A percentile compares a stretch with the other conserved stretches of the same genome.
Evolutionary conservation across 2,888 invertebrate genomes (phyloP).

Genomic region (Arrhopalites spinosus): DNA sequence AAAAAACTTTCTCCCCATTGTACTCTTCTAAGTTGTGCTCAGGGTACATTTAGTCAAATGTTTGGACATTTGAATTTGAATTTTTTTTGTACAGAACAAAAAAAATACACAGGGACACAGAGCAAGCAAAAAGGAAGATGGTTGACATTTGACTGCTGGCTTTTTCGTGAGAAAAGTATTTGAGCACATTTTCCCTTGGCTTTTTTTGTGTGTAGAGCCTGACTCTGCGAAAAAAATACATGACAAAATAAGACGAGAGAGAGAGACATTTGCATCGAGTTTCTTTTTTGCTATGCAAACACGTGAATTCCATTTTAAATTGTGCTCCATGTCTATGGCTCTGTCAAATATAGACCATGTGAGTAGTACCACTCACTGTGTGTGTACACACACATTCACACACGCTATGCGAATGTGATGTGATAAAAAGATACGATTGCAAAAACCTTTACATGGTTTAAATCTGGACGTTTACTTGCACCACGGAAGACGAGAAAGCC

Average conservation of each 20-base stretch:
- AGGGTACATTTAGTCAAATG: background rate
- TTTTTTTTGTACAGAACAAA: background rate
- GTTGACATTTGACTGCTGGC: background rate
- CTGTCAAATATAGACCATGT: background rate
- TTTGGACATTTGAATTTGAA: too few species aligned
- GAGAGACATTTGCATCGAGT: too few species aligned
- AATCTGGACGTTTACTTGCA: background rate
- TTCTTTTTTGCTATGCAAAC: background rate
- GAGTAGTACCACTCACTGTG: background rate
- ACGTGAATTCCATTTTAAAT: background rate
- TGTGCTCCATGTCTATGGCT: background rate
- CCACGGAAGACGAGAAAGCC: too few species aligned
- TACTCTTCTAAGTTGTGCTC: background rate
- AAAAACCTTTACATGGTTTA: background rate
- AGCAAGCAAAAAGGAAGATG: background rate
- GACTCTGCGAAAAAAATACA: background rate
- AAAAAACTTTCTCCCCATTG: too few species aligned
- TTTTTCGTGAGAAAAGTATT: background rate
- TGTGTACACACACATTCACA: background rate
- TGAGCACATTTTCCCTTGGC: background rate
- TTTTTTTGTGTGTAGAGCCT: background rate
- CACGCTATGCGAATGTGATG: background rate
- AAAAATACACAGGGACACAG: background rate
- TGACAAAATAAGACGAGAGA: background rate
- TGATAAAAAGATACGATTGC: background rate